Evolutionary conservation across 2,888 invertebrate species (phyloP).

Genomic region (Drosophila koepferae): DNA sequence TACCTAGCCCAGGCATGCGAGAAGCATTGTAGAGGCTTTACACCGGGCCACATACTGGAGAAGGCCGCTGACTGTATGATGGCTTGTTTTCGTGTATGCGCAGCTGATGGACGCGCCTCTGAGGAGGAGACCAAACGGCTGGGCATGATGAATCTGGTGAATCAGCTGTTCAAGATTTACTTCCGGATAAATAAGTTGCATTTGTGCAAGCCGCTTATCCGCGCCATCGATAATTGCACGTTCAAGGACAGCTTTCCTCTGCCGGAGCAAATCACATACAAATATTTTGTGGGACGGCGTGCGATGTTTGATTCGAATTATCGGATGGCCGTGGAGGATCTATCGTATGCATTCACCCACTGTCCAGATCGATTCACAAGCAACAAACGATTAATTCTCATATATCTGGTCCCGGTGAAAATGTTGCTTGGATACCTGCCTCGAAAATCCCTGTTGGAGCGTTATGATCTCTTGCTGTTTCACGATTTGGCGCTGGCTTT

Average conservation of each 20-base stretch:
- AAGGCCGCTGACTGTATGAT: conserved; percentile 97
- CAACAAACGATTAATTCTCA: conserved; percentile 96
- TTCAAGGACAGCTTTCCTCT: conserved; percentile 95
- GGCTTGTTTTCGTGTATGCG: conserved; percentile 97
- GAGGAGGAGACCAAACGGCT: conserved; percentile 97
- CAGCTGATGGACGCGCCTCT: conserved; percentile 92
- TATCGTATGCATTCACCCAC: conserved; percentile 96
- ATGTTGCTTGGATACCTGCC: conserved; percentile 99
- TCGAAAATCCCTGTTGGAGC: conserved; percentile 91
- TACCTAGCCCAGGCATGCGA: conserved; percentile 94
- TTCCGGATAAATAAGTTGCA: conserved; percentile 96
- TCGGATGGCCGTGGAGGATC: conserved; percentile 95
- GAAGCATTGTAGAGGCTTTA: conserved; percentile 83
- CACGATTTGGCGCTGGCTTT: conserved; percentile 95
- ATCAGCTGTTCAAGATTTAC: conserved; percentile 97
- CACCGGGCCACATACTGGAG: conserved; percentile 88
- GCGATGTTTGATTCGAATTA: conserved; percentile 99
- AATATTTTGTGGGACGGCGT: conserved; percentile 98
- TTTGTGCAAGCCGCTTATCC: conserved; percentile 96
- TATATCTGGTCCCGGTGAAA: conserved; percentile 98
- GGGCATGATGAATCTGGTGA: conserved; percentile 98
- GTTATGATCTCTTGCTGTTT: conserved; percentile 96
- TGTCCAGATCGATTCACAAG: conserved; percentile 92
- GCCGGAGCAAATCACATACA: conserved; percentile 97
- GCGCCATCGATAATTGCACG: conserved; percentile 97